Evolutionary conservation across 2,113 vertebrate genomes (phyloP), one percentile per base, ranked within the genome.

Genomic region (Hypomesus transpacificus): DNA sequence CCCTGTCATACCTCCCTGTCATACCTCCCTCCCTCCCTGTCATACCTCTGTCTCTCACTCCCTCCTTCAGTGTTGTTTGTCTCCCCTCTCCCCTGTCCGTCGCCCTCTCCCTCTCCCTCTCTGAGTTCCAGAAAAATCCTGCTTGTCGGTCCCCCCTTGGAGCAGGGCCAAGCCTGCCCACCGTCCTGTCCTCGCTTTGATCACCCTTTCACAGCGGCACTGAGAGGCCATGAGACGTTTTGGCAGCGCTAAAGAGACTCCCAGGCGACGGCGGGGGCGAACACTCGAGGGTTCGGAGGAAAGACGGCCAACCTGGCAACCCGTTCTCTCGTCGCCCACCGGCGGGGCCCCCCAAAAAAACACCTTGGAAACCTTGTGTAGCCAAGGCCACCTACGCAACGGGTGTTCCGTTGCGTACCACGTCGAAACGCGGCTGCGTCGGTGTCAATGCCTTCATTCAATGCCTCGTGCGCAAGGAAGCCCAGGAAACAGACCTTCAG

Each of bases 181-280:
- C 28, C 28, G 74, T 72, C 51, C 73, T 66, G 34, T 82, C 77
- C 78, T 84, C 69, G 57, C 69, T 87, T 86, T 88, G 85, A 87
- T 82, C 85, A 77, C 61, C 70, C 78, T 77, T 84, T 87, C 82
- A 89, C 86, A 89, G 82, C 80, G 75, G 75, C 76, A 87, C 86
- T 88, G 86, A 84, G 88, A 83, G 78, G 80, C 71, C 79, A 80
- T 34, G 74, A 82, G 82, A 79, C 81, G 71, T 77, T 78, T 80
- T 88, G 85, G 85, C 82, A 88, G 66, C 0, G 50, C 79, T 76
- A 79, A 78, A 81, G 39, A 83, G 77, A 74, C 70, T 79, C 75
- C 70, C 17, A 24, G 24, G 17, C 75, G 64, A 74, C 68, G 68
- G 14, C 80, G 75, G 69, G 77, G 76, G 66, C 70, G 70, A 75